Percentiles rank a stretch among this genome's conserved stretches.
phyloP scores from a whole-genome alignment of 2,888 invertebrate species.

The Melieria crassipennis region DNA sequence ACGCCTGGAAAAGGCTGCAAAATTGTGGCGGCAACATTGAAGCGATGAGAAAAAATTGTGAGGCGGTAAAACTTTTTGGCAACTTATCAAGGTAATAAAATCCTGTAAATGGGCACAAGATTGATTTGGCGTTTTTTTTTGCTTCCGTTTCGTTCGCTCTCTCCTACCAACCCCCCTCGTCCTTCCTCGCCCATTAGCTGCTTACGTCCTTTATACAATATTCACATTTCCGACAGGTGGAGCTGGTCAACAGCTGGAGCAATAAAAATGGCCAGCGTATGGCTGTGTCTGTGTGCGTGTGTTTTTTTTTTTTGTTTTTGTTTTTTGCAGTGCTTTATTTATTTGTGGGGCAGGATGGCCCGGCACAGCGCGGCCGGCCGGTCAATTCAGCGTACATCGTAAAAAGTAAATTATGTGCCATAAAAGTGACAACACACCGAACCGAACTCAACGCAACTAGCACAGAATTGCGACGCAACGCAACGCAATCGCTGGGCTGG shows the following conservation, averaged over 20 bases:
- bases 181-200: no score
- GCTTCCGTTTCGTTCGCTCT: background rate
- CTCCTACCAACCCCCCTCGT: background rate
- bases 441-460: background rate
- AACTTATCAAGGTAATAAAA: conserved; percentile 36
- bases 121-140: conserved; percentile 39
- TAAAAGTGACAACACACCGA: background rate
- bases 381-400: background rate
- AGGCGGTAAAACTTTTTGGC: conserved; percentile 28
- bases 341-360: background rate
- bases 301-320: background rate
- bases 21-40: no score
- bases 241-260: background rate
- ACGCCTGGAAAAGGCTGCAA: no score
- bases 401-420: conserved; percentile 1
- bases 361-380: no score
- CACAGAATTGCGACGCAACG: background rate
- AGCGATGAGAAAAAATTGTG: background rate
- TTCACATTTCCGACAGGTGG: no score
- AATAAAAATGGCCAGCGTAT: background rate
- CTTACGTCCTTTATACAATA: no score
- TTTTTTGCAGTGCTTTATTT: background rate
- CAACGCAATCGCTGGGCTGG: background rate
- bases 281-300: no score
- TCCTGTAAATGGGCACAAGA: conserved; percentile 37